Percentiles rank a stretch among this genome's conserved stretches.
Conservation (phyloP, 1,140 invertebrate species). For the Diploscapter pachys region DNA sequence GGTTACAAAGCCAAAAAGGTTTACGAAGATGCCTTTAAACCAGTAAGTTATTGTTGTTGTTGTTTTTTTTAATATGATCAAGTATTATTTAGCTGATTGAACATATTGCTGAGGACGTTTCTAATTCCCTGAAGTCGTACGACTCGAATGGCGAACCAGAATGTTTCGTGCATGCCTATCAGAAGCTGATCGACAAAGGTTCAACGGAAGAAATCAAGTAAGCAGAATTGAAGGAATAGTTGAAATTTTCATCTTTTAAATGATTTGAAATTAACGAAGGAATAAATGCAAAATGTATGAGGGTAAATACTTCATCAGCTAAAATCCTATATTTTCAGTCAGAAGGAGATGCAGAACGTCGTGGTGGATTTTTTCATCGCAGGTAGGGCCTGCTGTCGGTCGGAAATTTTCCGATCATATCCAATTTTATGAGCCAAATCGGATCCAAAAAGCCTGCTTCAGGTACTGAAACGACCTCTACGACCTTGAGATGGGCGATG, state of each 20-base stretch:
- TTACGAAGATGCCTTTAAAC: too few species aligned
- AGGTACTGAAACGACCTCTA: conserved; percentile 26
- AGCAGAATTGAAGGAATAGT: neutral
- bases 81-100: too few species aligned
- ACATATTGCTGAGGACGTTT: too few species aligned
- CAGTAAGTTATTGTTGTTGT: too few species aligned
- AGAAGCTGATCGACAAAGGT: conserved; percentile 12
- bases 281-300: neutral
- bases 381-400: neutral
- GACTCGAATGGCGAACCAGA: conserved; percentile 3
- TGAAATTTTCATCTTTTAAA: neutral
- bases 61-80: too few species aligned
- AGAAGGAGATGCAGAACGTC: conserved; percentile 2
- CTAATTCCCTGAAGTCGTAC: neutral
- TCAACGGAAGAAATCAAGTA: neutral
- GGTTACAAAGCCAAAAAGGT: too few species aligned
- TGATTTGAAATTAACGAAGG: conserved; percentile 3
- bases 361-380: conserved; percentile 6
- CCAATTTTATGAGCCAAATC: too few species aligned
- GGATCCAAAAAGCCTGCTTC: neutral
- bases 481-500: conserved; percentile 16
- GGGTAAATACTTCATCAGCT: neutral
- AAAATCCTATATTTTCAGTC: neutral
- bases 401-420: too few species aligned
- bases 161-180: conserved; percentile 24